Evolutionary conservation across 92 coral and sea anemone genomes (phyloP).

Genomic region (Chrysogorgia sp.): DNA sequence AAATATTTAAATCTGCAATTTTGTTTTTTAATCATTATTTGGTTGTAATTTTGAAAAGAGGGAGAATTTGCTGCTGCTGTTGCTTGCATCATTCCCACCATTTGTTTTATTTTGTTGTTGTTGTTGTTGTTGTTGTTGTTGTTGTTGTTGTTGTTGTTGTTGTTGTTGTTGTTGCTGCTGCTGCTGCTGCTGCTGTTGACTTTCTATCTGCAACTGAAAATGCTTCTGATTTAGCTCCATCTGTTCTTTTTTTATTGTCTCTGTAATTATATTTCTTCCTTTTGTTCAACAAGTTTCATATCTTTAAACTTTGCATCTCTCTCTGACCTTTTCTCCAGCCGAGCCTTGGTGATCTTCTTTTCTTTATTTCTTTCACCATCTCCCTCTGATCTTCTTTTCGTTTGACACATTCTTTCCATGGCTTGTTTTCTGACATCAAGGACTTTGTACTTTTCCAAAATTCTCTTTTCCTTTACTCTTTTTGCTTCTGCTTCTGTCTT

Average conservation of each 20-base stretch:
- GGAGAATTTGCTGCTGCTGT: slow-evolving; percentile 5
- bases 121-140: too few species aligned
- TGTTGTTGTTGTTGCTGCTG: too few species aligned
- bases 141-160: too few species aligned
- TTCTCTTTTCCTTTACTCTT: too few species aligned
- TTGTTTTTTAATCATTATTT: too few species aligned
- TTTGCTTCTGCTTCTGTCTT: too few species aligned
- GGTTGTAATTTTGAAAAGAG: too few species aligned
- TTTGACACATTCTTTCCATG: slow-evolving; percentile 41
- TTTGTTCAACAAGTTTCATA: slow-evolving; percentile 49
- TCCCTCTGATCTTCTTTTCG: slow-evolving; percentile 12
- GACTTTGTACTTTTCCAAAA: slow-evolving; percentile 21
- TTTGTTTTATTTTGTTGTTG: slow-evolving; percentile 31
- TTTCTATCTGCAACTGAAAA: slow-evolving; percentile 50
- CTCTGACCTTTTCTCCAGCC: slow-evolving; percentile 40
- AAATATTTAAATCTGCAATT: too few species aligned
- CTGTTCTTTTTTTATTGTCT: slow-evolving; percentile 58
- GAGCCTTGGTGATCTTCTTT: slow-evolving; percentile 12
- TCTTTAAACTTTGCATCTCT: slow-evolving; percentile 38
- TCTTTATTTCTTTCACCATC: background rate
- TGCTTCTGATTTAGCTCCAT: slow-evolving; percentile 50
- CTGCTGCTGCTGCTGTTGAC: too few species aligned
- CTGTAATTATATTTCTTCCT: slow-evolving; percentile 44
- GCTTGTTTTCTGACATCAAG: too few species aligned
- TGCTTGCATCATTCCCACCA: slow-evolving; percentile 33